Conservation (phyloP, 1,140 invertebrate genomes). For the Drosophila ananassae region DNA sequence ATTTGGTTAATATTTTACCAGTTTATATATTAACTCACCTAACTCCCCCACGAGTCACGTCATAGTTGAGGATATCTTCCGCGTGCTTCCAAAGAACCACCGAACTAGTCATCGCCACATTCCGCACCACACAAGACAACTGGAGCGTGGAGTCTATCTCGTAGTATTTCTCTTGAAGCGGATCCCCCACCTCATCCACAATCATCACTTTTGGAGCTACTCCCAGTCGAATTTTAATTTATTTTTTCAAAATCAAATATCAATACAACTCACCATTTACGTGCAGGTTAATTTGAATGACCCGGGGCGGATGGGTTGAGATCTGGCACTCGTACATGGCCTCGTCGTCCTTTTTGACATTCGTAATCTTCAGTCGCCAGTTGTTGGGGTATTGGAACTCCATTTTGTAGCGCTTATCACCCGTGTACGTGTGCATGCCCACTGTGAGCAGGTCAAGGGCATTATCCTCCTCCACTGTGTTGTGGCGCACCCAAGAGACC, state of each 20-base stretch:
- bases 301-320: conserved; percentile 90
- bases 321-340: conserved; percentile 91
- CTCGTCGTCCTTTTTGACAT: conserved; percentile 89
- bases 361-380: conserved; percentile 89
- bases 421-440: conserved; percentile 89
- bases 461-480: conserved; percentile 86
- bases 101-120: conserved; percentile 88
- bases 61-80: conserved; percentile 89
- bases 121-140: conserved; percentile 89
- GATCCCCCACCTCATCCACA: conserved; percentile 89
- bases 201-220: conserved; percentile 91
- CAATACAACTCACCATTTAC: conserved; percentile 87
- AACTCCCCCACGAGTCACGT: conserved; percentile 89
- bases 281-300: conserved; percentile 89
- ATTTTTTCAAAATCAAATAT: not conserved
- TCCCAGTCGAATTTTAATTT: not conserved
- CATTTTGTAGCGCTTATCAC: conserved; percentile 89
- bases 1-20: not conserved
- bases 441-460: conserved; percentile 88
- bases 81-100: conserved; percentile 90
- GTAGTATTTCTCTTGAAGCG: conserved; percentile 89
- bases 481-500: conserved; percentile 90
- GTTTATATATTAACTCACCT: conserved; percentile 84
- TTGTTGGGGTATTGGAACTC: conserved; percentile 91
- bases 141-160: conserved; percentile 91